Evolutionary conservation across 2,888 invertebrate genomes (phyloP).

Genomic region (Hypselothyrea guttata): DNA sequence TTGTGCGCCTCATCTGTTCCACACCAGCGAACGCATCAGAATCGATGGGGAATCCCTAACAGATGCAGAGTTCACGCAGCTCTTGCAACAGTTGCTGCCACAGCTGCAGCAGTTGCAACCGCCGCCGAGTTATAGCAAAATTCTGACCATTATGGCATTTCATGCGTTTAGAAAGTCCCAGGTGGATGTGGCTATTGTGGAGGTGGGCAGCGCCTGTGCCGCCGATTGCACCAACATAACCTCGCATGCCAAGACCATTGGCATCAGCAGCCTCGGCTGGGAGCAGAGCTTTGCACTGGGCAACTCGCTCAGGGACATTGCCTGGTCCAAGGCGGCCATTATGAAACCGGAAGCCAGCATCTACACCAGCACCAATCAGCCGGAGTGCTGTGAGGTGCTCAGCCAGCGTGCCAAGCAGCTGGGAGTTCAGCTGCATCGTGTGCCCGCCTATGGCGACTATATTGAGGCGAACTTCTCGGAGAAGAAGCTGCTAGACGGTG

Average conservation of each 20-base stretch:
- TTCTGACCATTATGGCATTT: constrained; percentile 63
- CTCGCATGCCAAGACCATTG: constrained; percentile 55
- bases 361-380: constrained; percentile 56
- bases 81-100: constrained; percentile 40
- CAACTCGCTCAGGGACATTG: constrained; percentile 61
- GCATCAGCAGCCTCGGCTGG: constrained; percentile 62
- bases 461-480: constrained; percentile 34
- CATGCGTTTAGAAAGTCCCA: constrained; percentile 48
- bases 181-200: constrained; percentile 63
- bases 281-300: constrained; percentile 54
- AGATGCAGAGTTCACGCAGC: constrained; percentile 44
- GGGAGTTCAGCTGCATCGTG: constrained; percentile 46
- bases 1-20: constrained; percentile 57
- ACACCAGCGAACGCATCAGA: constrained; percentile 58
- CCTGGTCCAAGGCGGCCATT: constrained; percentile 67
- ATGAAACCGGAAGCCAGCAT: constrained; percentile 59
- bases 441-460: constrained; percentile 51
- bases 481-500: constrained; percentile 44
- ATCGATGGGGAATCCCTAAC: constrained; percentile 52
- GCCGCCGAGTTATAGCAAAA: constrained; percentile 50
- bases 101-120: constrained; percentile 23
- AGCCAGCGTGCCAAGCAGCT: constrained; percentile 53
- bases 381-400: constrained; percentile 61
- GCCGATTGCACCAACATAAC: constrained; percentile 60
- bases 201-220: constrained; percentile 57